A percentile compares a stretch with the other conserved stretches of the same genome.
Conservation (phyloP, 2,888 invertebrate genomes). For the Tetrapedia diversipes region DNA sequence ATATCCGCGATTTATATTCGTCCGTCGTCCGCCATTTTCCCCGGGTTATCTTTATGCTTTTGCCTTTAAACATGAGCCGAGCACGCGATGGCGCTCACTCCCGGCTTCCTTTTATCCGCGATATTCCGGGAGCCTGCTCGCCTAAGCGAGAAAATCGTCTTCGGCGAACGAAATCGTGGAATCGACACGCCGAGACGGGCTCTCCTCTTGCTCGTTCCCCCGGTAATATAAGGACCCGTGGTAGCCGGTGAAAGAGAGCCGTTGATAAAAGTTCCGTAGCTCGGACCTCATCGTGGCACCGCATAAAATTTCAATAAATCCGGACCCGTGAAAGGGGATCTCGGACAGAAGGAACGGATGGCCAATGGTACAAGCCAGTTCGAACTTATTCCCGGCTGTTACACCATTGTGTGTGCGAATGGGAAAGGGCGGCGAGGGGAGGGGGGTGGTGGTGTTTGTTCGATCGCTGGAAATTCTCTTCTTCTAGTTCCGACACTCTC, state of each 20-base stretch:
- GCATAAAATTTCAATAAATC: conserved; percentile 77
- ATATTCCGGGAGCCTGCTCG: conserved; percentile 26
- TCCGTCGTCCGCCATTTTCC: conserved; percentile 23
- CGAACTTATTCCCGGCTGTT: conserved; percentile 68
- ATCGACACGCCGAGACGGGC: not conserved
- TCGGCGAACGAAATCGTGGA: conserved; percentile 51
- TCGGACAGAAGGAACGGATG: conserved; percentile 63
- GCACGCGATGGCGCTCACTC: conserved; percentile 5
- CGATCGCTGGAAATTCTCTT: conserved; percentile 47
- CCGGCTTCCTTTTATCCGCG: conserved; percentile 45
- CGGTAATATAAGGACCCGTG: conserved; percentile 63
- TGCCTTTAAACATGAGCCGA: conserved; percentile 48
- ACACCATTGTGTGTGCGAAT: no score
- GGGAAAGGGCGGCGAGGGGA: conserved; percentile 21
- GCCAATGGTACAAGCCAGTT: conserved; percentile 70
- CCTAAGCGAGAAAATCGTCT: conserved; percentile 62
- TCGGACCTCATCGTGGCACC: conserved; percentile 71
- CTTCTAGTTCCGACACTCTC: conserved; percentile 46
- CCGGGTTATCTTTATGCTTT: conserved; percentile 32
- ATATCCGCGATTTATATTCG: conserved; percentile 40
- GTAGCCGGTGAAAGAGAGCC: conserved; percentile 48
- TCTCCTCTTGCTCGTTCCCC: conserved; percentile 10
- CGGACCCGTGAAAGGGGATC: conserved; percentile 50
- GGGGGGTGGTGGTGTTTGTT: conserved; percentile 33
- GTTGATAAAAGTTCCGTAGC: conserved; percentile 73